Conservation (phyloP, 2,888 invertebrate genomes). For the Seira musarum region DNA sequence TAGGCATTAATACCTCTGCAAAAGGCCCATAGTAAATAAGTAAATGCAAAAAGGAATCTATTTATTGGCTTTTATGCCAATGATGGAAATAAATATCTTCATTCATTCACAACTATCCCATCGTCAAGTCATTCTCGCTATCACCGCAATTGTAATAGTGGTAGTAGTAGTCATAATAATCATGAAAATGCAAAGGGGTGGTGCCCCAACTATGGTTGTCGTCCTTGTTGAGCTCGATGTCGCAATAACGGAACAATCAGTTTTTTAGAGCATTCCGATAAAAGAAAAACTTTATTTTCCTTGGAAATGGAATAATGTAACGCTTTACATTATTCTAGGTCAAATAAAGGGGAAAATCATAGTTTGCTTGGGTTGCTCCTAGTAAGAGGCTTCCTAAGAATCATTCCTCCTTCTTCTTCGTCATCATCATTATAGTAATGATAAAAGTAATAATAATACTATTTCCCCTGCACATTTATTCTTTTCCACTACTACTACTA, state of each 20-base stretch:
- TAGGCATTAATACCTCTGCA: not conserved
- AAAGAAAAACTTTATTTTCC: constrained; percentile 5
- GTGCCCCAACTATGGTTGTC: not conserved
- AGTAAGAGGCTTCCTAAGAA: constrained; percentile 38
- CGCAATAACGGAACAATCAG: constrained; percentile 8
- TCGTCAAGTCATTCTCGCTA: constrained; percentile 11
- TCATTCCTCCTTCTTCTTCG: constrained; percentile 38
- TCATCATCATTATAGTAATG: constrained; percentile 52
- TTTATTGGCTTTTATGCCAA: not conserved
- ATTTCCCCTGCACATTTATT: constrained; percentile 25
- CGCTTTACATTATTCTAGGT: constrained; percentile 11
- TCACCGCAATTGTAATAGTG: not conserved
- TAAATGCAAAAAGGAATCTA: constrained; percentile 16
- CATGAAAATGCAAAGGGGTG: constrained; percentile 44
- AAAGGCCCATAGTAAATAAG: constrained; percentile 10
- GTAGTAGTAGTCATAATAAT: too few relatives aligned
- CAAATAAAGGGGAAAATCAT: constrained; percentile 11
- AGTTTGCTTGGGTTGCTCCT: not conserved
- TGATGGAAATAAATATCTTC: not conserved
- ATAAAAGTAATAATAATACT: constrained; percentile 44
- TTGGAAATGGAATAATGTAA: not conserved
- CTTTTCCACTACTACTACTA: not conserved
- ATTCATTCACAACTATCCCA: not conserved
- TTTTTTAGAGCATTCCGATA: not conserved
- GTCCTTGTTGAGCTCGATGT: too few relatives aligned